phyloP scores from a whole-genome alignment of 2,888 invertebrate species.

The Macrosiphum euphorbiae region DNA sequence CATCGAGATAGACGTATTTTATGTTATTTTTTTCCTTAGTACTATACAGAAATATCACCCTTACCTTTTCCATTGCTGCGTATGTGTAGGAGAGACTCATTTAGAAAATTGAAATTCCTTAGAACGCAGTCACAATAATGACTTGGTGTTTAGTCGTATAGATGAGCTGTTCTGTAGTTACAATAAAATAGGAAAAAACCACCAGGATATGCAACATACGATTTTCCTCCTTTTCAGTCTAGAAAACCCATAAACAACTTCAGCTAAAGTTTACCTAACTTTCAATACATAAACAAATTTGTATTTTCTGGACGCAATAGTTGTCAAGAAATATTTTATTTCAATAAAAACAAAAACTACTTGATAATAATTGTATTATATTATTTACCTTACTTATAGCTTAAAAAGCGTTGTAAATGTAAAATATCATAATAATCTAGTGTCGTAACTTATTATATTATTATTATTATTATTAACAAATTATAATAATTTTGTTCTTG shows the following conservation, averaged over 20 bases:
- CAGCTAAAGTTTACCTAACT: neutral
- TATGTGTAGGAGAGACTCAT: constrained; percentile 2
- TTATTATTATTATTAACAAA: too few relatives aligned
- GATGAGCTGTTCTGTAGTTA: neutral
- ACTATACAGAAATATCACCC: constrained; percentile 11
- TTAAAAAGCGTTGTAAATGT: too few relatives aligned
- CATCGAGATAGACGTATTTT: neutral
- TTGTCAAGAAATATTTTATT: neutral
- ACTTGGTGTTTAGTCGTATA: neutral
- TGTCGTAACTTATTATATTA: too few relatives aligned
- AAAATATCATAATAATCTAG: too few relatives aligned
- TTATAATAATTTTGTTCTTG: too few relatives aligned
- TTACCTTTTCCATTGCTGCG: neutral
- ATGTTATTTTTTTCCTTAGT: neutral
- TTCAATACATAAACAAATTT: neutral
- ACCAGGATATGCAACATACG: neutral
- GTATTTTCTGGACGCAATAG: neutral
- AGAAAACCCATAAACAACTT: neutral
- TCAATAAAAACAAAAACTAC: neutral
- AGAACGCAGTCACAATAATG: neutral
- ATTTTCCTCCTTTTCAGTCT: neutral
- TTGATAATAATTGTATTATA: neutral
- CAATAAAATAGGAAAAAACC: neutral
- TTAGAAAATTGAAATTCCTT: constrained; percentile 33
- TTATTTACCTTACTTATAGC: neutral